Percentiles rank a stretch among this genome's conserved stretches.
phyloP scores from a whole-genome alignment of 2,797 vertebrate species.

The Karalla daura region DNA sequence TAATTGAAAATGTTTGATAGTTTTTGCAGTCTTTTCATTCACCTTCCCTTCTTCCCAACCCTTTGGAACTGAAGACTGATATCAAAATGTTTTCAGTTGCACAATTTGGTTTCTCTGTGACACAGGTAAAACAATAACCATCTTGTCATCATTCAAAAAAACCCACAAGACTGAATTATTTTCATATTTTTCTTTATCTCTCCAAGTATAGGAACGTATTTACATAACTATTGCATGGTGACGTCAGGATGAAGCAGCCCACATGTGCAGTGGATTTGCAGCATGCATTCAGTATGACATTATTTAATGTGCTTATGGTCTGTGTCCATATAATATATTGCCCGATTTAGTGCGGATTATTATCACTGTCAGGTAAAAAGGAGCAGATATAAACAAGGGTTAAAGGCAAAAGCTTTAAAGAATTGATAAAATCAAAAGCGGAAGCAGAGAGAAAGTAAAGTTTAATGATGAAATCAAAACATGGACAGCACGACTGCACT shows the following conservation, averaged over 20 bases:
- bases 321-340: neutral
- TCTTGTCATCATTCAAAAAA: too few species aligned
- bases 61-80: too few species aligned
- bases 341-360: neutral
- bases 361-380: neutral
- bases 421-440: slow-evolving; percentile 1
- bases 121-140: neutral
- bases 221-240: neutral
- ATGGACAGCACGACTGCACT: slow-evolving; percentile 48
- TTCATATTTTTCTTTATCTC: neutral
- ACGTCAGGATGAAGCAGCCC: neutral
- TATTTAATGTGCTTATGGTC: neutral
- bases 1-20: neutral
- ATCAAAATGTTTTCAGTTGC: neutral
- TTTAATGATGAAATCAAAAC: slow-evolving; percentile 65
- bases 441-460: slow-evolving; percentile 10
- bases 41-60: too few species aligned
- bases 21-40: too few species aligned
- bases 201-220: neutral
- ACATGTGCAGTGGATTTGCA: neutral
- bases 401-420: neutral
- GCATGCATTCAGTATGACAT: neutral
- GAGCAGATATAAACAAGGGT: neutral
- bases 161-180: neutral
- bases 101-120: neutral